Base-by-base conservation (phyloP, 1,140 invertebrate species). In the Lithobius niger region DNA sequence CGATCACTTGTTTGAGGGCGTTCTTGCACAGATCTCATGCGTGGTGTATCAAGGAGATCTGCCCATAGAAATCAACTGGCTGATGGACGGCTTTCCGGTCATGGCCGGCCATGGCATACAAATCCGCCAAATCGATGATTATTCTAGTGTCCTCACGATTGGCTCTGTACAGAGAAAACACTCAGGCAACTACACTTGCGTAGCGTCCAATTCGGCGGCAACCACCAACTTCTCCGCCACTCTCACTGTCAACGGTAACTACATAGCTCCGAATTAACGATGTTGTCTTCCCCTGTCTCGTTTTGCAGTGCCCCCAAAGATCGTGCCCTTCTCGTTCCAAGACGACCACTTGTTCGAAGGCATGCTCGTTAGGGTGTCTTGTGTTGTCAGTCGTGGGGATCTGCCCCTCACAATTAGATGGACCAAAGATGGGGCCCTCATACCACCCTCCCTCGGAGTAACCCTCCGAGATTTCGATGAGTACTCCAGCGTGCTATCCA, bases 131-230 rank as follows among this genome's bases (percentile, higher is more conserved):
- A 76, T 86, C 66, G 87, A 91, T 67, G 85, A 86, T 67, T 93
- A 89, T 71, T 89, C 88, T 51, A 86, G 86, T 55, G 83, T 84
- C 52, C 77, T 96, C 60, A 83, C 90, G 56, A 91, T 95, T 61
- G 86, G 56, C 50, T 21, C 36, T 52, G 44, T 60, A 18, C 25
- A 50, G 4, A 66, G 67, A 2, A 62, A 66, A 42, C 67, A 70
- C 31, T 65, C 67, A 24, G 74, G 74, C 22, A 67, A 69, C 31
- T 75, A 74, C 60, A 69, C 68, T 1, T 75, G 73, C 57, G 63
- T 67, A 22, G 72, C 71, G 2, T 59, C 58, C 31, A 78, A 76
- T 64, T 52, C 59, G 27, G 72, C 69, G 26, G 74, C 82, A 18
- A 71, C 67, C 25, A 72, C 72, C 27, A 77, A 73, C 55, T 79